These are phyloP conservation scores for Regulus satrapa DNA, from an alignment of 2,113 vertebrate genomes.

Conservation along the genomic window DNA sequence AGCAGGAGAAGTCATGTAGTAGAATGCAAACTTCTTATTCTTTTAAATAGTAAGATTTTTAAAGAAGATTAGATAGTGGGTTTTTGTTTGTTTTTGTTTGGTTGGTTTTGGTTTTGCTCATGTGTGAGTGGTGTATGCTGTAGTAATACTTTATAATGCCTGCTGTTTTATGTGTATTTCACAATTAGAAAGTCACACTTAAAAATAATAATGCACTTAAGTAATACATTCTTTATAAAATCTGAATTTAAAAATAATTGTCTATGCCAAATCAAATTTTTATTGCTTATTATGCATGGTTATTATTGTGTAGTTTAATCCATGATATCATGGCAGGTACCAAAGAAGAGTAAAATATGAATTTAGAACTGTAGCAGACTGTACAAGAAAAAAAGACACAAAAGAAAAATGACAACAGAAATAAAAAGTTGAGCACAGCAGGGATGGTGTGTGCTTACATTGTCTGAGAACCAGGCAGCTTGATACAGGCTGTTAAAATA, in stretches of 20 bases:
- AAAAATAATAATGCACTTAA: not conserved
- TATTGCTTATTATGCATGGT: not conserved
- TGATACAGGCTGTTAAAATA: not conserved
- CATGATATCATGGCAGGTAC: not conserved
- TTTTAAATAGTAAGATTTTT: not conserved
- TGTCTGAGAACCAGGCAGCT: not conserved
- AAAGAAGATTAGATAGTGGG: not conserved
- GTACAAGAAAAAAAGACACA: not conserved
- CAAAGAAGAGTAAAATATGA: not conserved
- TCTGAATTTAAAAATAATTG: not conserved
- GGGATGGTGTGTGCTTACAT: not conserved
- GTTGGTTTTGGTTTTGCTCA: too few species aligned
- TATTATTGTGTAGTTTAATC: not conserved
- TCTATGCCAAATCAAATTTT: not conserved
- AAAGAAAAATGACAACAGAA: not conserved
- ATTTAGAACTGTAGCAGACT: not conserved
- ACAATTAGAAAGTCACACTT: not conserved
- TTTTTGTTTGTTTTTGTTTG: too few species aligned
- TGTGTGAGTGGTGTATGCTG: not conserved
- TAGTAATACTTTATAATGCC: not conserved
- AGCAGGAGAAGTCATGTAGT: not conserved
- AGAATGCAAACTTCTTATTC: not conserved
- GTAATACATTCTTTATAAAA: not conserved
- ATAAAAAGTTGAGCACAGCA: not conserved
- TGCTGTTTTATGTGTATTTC: not conserved